Percentiles rank a stretch among this genome's conserved stretches.
Conservation (phyloP, 2,113 vertebrate genomes). For the Sminthopsis crassicaudata region DNA sequence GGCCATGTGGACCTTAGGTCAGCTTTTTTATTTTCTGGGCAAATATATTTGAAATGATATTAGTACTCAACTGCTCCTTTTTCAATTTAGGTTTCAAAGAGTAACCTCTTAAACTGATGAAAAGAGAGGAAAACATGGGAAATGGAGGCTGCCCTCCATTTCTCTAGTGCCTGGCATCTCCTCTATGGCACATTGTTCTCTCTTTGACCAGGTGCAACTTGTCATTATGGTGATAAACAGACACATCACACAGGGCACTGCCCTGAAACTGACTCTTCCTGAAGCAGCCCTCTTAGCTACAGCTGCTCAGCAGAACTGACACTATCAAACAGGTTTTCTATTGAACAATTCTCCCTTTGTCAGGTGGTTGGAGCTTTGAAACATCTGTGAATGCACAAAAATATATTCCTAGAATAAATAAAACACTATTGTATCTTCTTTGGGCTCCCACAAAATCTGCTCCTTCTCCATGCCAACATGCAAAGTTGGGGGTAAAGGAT, state of each 20-base stretch:
- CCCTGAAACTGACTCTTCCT: conserved; percentile 41
- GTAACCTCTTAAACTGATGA: background rate
- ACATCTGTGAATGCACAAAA: conserved; percentile 68
- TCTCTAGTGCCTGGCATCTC: fast-evolving
- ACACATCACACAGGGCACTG: fast-evolving
- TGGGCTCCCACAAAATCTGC: conserved; percentile 68
- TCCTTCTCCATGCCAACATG: conserved; percentile 64
- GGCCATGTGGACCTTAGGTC: background rate
- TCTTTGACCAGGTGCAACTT: background rate
- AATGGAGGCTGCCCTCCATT: background rate
- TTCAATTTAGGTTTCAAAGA: background rate
- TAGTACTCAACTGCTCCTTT: background rate
- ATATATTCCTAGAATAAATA: conserved; percentile 63
- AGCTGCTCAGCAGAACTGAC: conserved; percentile 33
- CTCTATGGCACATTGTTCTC: background rate
- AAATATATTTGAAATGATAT: background rate
- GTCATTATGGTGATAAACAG: fast-evolving
- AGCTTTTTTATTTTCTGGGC: background rate
- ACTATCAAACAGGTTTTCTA: fast-evolving
- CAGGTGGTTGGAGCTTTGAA: conserved; percentile 47
- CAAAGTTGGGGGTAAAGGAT: conserved; percentile 41
- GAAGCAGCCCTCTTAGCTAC: background rate
- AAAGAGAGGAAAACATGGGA: background rate
- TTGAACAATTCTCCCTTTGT: conserved; percentile 75
- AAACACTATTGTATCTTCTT: conserved; percentile 59